Evolutionary conservation across 2,888 invertebrate genomes (phyloP).

Genomic region (Mermis nigrescens): DNA sequence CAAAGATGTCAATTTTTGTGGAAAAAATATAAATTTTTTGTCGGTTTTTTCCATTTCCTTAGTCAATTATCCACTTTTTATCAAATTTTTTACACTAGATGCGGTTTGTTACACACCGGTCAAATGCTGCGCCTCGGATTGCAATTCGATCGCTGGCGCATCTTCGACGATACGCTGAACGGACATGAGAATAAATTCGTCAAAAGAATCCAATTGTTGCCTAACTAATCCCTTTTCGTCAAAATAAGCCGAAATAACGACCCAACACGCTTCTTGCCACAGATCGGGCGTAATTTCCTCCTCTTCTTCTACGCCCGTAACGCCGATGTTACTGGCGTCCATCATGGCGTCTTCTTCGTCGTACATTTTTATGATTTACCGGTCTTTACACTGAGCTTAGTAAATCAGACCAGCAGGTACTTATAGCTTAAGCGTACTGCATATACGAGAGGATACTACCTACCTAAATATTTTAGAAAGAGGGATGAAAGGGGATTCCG

Average conservation of each 20-base stretch:
- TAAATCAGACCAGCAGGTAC: background rate
- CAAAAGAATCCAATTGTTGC: slow-evolving; percentile 95
- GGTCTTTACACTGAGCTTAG: background rate
- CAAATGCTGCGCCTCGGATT: slow-evolving; percentile 87
- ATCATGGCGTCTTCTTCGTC: background rate
- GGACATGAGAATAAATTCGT: slow-evolving; percentile 99
- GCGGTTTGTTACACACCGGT: slow-evolving; percentile 39
- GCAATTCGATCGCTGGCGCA: slow-evolving; percentile 82
- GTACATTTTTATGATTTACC: background rate
- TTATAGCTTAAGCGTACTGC: background rate
- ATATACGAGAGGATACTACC: no score
- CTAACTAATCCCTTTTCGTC: slow-evolving; percentile 98
- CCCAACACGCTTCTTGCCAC: slow-evolving; percentile 99
- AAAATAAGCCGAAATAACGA: slow-evolving; percentile 97
- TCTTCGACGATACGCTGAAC: slow-evolving; percentile 98
- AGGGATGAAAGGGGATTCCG: no score
- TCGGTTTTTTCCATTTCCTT: no score
- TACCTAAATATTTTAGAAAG: no score
- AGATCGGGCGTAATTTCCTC: slow-evolving; percentile 92
- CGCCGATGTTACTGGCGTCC: background rate
- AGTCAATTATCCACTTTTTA: no score
- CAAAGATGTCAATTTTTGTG: no score
- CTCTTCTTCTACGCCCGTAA: slow-evolving; percentile 24
- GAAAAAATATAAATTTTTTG: no score
- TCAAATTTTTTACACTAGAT: no score